phyloP scores from a whole-genome alignment of 2,888 invertebrate genomes.

The Pristionchus maxplancki region DNA sequence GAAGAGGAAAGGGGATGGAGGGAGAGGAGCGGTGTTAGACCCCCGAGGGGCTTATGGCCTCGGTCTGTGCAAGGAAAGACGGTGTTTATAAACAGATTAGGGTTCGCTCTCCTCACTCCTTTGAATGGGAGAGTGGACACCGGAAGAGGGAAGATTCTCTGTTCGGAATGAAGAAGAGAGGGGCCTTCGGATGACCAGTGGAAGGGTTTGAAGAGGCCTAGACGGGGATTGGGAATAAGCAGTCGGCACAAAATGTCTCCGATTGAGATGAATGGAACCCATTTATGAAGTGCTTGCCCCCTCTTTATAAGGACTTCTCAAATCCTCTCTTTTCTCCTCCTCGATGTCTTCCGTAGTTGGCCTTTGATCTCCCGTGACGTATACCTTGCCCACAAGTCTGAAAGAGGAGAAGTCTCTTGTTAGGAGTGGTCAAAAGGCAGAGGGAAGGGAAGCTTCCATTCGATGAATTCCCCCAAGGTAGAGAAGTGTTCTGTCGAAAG shows the following conservation, averaged over 20 bases:
- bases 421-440: not conserved
- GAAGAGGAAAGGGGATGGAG: not conserved
- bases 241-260: slow-evolving; percentile 35
- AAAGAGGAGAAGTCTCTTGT: slow-evolving; percentile 4
- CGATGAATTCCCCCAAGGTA: not conserved
- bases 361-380: slow-evolving; percentile 8
- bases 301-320: not conserved
- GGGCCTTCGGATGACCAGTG: not conserved
- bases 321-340: not conserved
- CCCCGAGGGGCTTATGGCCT: slow-evolving; percentile 21
- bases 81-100: slow-evolving; percentile 50
- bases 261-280: slow-evolving; percentile 2
- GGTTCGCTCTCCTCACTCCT: slow-evolving; percentile 25
- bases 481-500: not conserved
- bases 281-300: not conserved
- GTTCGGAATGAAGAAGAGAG: not conserved
- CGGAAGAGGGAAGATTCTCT: slow-evolving; percentile 2
- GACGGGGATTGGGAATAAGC: not conserved
- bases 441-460: not conserved
- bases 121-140: slow-evolving; percentile 16
- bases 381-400: not conserved
- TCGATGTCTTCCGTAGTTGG: not conserved
- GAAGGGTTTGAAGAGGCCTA: not conserved
- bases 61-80: not conserved
- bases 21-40: slow-evolving; percentile 29